Evolutionary conservation across 2,797 vertebrate genomes (phyloP), one percentile per base, ranked within the genome.

Genomic region (Anableps anableps): DNA sequence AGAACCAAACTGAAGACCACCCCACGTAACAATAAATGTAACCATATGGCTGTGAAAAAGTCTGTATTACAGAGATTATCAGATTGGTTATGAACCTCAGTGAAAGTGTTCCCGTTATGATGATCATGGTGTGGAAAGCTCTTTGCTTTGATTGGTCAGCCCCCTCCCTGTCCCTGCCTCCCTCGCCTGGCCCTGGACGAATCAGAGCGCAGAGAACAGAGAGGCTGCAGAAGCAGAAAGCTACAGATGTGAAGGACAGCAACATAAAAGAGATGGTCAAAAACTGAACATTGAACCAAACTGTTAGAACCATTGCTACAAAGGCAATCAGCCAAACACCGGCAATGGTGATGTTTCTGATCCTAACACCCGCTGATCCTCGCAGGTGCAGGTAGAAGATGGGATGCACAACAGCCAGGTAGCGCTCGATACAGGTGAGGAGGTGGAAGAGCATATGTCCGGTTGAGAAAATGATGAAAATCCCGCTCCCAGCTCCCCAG

Each of bases 401-500:
- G 6, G 86, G 80, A 29, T 78, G 36, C 0, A 60, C 73, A 1
- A 75, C 73, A 4, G 73, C 73, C 73, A 75, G 51, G 73, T 58
- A 75, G 38, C 36, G 73, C 21, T 75, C 73, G 1, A 75, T 2
- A 19, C 73, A 75, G 73, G 73, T 75, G 34, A 86, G 45, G 3
- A 80, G 1, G 9, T 88, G 83, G 11, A 88, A 70, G 5, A 79
- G 5, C 9, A 0, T 38, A 26, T 79, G 34, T 4, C 79, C 81
- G 3, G 26, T 0, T 0, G 2, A 23, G 1, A 17, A 17, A 1
- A 55, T 3, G 6, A 2, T 1, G 2, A 36, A 74, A 17, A 66
- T 23, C 9, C 3, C 0, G 10, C 9, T 23, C 1, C 64, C 64
- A 10, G 36, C 4, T 9, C 3, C 11, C 64, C 60, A 62, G 1